A percentile compares a stretch with the other conserved stretches of the same genome.
These are phyloP conservation scores for Lamprologus ornatipinnis DNA, from an alignment of 2,113 vertebrate genomes.

Conservation along the genomic window DNA sequence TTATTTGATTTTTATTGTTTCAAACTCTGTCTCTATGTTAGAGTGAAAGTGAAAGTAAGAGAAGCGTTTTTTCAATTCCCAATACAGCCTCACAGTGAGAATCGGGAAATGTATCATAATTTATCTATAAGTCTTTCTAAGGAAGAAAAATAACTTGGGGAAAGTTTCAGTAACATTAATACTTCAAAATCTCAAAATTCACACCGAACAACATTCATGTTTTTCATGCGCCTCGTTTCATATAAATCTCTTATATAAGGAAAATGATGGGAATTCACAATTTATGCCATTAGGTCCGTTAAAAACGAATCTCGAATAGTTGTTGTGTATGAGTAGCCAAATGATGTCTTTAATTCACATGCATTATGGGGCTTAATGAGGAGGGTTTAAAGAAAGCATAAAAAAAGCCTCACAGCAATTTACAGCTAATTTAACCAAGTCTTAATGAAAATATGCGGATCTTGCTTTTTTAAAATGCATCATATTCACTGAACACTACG, in stretches of 20 bases:
- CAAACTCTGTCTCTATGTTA: background rate
- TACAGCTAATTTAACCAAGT: background rate
- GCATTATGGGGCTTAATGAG: background rate
- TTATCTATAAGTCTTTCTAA: background rate
- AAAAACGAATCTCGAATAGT: background rate
- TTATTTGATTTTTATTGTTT: background rate
- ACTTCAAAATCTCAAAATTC: background rate
- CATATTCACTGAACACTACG: background rate
- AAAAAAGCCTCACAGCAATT: background rate
- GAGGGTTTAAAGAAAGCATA: background rate
- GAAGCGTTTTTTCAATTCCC: background rate
- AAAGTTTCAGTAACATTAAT: background rate
- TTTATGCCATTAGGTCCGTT: background rate
- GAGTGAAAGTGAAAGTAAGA: background rate
- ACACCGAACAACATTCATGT: background rate
- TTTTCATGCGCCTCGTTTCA: background rate
- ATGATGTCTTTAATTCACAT: background rate
- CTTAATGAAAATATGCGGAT: background rate
- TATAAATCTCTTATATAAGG: background rate
- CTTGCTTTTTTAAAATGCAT: background rate
- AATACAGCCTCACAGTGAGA: background rate
- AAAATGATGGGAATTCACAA: background rate
- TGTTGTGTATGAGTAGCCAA: background rate
- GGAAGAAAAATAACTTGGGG: background rate
- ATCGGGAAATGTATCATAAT: background rate